Base-by-base conservation (phyloP, 64 coral and sea anemone species). In the Porites lutea region DNA sequence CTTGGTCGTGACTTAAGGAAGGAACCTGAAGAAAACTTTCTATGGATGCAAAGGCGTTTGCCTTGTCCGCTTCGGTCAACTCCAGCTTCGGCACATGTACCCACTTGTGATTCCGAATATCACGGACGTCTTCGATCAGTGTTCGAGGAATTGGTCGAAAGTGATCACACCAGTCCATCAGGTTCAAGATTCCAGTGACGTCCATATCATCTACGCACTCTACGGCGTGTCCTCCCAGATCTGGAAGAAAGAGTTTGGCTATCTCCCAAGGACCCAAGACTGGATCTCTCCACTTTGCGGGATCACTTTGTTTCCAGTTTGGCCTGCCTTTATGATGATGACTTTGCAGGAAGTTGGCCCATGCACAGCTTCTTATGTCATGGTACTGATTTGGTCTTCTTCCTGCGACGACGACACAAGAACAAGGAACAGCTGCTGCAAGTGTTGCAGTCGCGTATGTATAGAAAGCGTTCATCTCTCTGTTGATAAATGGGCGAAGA, bases 171-270 rank as follows among this genome's bases (percentile, higher is more conserved):
- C 83, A 96, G 51, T 44, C 77, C 18, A 96, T 67, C 3, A 96
- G 21, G 50, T 96, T 96, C 22, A 96, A 49, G 18, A 96, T 68
- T 13, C 70, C 79, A 84, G 89, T 91, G 37, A 81, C 51, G 72
- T 84, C 89, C 48, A 81, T 84, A 10, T 82, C 80, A n/a, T n/a
- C 10, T 59, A 37, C 23, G 79, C 89, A 91, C 79, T 74, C 5
- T 15, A 59, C 51, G 2, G 16, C 69, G 1, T 44, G 77, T 68
- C 44, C 78, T 74, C 2, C 79, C 11, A 67, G 78, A 57, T 65
- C 75, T 18, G 95, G 88, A 88, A 96, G 93, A 59, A 70, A 96
- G 4, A 96, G 74, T 52, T 96, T 96, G 46, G 91, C 91, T 44
- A 96, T 82, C 19, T 96, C 90, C 90, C 95, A 96, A 0, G 84